These are phyloP conservation scores for Anthrax anthrax DNA, from an alignment of 2,888 invertebrate genomes.

Conservation along the genomic window DNA sequence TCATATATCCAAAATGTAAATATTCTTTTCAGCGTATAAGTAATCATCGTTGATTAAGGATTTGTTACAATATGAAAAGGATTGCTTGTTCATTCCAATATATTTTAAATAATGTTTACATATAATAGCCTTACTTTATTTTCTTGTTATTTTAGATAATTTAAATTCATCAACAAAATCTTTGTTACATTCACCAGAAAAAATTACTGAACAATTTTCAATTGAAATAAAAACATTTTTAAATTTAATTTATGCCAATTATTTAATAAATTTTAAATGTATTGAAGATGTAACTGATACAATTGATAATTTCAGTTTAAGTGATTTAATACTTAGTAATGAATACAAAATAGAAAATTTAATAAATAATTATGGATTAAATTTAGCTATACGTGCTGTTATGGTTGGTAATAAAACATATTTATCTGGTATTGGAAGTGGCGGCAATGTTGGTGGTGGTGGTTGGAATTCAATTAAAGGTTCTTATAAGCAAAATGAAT, in stretches of 20 bases:
- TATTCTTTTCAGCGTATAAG: conserved; percentile 2
- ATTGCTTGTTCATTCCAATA: too few species aligned
- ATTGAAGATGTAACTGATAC: conserved; percentile 48
- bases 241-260: conserved; percentile 60
- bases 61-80: not conserved
- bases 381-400: conserved; percentile 48
- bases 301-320: conserved; percentile 51
- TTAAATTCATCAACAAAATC: not conserved
- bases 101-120: too few species aligned
- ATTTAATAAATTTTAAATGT: conserved; percentile 52
- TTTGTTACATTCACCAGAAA: conserved; percentile 42
- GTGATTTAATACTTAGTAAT: conserved; percentile 51
- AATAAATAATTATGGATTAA: conserved; percentile 40
- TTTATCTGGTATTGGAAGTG: too few species aligned
- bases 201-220: conserved; percentile 50
- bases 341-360: conserved; percentile 41
- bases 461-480: conserved; percentile 63
- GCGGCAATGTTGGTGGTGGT: too few species aligned
- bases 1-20: conserved; percentile 61
- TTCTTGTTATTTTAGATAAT: not conserved
- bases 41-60: not conserved
- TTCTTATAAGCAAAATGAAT: conserved; percentile 7
- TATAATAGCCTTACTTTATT: too few species aligned
- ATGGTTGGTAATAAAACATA: conserved; percentile 56
- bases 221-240: conserved; percentile 52